Conservation (phyloP, 2,888 invertebrate species). For the Calliscelio sp. region DNA sequence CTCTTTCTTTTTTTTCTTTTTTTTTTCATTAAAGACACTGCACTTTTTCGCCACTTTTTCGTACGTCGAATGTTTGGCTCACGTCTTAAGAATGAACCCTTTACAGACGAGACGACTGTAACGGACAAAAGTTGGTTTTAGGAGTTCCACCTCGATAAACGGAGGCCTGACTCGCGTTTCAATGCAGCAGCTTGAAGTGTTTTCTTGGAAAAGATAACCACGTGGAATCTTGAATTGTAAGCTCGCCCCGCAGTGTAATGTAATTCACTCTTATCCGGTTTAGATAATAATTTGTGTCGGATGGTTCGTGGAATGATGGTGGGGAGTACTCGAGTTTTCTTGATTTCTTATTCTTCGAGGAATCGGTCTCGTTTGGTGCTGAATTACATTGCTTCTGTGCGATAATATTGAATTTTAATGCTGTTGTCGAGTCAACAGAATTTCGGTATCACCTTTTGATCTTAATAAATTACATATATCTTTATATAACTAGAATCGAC, state of each 20-base stretch:
- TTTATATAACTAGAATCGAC: too few relatives aligned
- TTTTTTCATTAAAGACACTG: conserved; percentile 40
- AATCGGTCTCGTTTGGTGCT: conserved; percentile 1
- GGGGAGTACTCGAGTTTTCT: conserved; percentile 14
- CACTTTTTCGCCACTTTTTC: conserved; percentile 32
- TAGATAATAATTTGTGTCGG: conserved; percentile 39
- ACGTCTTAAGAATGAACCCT: too few relatives aligned
- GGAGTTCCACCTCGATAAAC: too few relatives aligned
- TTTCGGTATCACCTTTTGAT: too few relatives aligned
- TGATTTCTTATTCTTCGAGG: not conserved
- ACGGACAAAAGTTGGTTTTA: too few relatives aligned
- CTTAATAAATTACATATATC: too few relatives aligned
- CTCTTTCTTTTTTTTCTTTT: conserved; percentile 22
- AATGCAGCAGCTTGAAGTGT: too few relatives aligned
- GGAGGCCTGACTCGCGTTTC: not conserved
- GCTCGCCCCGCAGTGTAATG: conserved; percentile 8
- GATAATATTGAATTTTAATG: too few relatives aligned
- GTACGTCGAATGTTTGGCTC: too few relatives aligned
- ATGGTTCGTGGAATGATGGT: conserved; percentile 21
- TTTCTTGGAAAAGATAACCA: conserved; percentile 44
- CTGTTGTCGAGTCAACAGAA: too few relatives aligned
- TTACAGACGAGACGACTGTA: too few relatives aligned
- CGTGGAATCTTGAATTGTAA: conserved; percentile 30
- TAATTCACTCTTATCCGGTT: conserved; percentile 52
- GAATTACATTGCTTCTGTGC: conserved; percentile 29